phyloP scores from a whole-genome alignment of 2,797 vertebrate genomes.

The Parauchenoglanis punctatus region DNA sequence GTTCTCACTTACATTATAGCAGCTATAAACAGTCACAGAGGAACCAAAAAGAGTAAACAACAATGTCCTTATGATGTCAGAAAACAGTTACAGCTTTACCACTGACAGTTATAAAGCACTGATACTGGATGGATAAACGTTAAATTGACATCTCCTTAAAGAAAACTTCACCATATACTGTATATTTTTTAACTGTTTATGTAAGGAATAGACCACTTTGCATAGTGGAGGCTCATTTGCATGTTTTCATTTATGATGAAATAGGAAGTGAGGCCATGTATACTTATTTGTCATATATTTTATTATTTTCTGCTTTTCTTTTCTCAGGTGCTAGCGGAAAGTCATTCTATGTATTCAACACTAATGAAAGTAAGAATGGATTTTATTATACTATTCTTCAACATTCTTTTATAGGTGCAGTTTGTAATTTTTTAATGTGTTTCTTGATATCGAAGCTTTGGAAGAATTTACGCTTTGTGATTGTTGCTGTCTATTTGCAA shows the following conservation, averaged over 20 bases:
- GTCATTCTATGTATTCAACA: conserved; percentile 73
- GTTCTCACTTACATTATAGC: not conserved
- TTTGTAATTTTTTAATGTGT: not conserved
- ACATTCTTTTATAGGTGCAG: not conserved
- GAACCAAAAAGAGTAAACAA: not conserved
- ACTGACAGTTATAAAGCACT: too few species aligned
- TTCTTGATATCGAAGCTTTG: not conserved
- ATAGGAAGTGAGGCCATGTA: not conserved
- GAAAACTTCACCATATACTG: too few species aligned
- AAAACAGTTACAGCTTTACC: too few species aligned
- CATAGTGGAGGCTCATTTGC: not conserved
- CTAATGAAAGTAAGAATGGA: conserved; percentile 66
- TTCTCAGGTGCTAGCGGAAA: conserved; percentile 75
- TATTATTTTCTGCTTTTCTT: conserved; percentile 24
- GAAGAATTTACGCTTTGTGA: not conserved
- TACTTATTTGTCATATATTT: not conserved
- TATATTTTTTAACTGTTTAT: too few species aligned
- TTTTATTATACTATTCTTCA: not conserved
- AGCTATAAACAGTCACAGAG: not conserved
- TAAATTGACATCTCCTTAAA: too few species aligned
- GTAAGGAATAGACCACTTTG: not conserved
- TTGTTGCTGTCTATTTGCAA: not conserved
- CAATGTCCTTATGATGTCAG: not conserved
- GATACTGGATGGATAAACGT: too few species aligned
- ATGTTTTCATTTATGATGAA: not conserved